Evolutionary conservation across 2,797 vertebrate species (phyloP).

Genomic region (Sandelia bainsii): DNA sequence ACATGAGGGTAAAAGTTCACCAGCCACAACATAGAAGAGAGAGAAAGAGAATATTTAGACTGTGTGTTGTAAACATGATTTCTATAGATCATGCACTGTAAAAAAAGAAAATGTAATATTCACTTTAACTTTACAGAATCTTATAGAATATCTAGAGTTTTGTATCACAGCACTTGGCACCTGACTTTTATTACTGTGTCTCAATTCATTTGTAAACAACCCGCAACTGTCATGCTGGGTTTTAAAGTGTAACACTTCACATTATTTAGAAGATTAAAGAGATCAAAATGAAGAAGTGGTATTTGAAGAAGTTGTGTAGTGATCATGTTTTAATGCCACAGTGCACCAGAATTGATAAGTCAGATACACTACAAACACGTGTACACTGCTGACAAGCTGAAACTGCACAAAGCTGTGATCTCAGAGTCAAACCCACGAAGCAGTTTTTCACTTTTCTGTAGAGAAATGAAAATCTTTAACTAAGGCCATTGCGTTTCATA

Average conservation of each 20-base stretch:
- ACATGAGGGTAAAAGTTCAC: constrained; percentile 5
- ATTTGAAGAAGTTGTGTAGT: constrained; percentile 26
- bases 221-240: neutral
- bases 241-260: constrained; percentile 22
- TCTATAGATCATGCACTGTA: too few relatives aligned
- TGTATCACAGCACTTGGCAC: too few relatives aligned
- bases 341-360: neutral
- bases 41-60: neutral
- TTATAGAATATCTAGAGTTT: too few relatives aligned
- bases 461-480: neutral
- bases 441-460: neutral
- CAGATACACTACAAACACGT: neutral
- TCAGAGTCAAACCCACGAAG: constrained; percentile 5
- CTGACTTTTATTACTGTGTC: neutral
- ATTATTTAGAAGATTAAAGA: constrained; percentile 21
- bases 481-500: too few relatives aligned
- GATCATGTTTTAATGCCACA: constrained; percentile 27
- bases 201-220: neutral
- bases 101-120: too few relatives aligned
- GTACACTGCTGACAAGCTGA: neutral
- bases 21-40: constrained; percentile 11
- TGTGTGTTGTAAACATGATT: too few relatives aligned
- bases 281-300: constrained; percentile 66
- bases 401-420: neutral
- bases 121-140: too few relatives aligned